These are phyloP conservation scores for Ibidorhyncha struthersii DNA, from an alignment of 2,113 vertebrate genomes.

Conservation along the genomic window DNA sequence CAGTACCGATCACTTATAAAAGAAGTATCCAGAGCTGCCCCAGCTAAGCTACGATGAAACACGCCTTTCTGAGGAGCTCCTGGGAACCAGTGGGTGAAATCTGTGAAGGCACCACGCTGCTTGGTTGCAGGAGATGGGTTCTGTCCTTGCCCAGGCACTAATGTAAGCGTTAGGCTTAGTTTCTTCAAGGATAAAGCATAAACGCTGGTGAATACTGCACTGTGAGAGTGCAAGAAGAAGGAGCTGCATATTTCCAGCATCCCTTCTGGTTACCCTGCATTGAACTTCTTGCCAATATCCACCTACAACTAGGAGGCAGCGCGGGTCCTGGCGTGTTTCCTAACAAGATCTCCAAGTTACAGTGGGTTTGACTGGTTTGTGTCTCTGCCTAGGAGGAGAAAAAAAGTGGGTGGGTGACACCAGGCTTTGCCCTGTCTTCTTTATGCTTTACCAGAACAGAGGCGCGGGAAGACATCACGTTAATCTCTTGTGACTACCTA, in stretches of 20 bases:
- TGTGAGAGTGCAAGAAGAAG: background rate
- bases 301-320: background rate
- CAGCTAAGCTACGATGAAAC: background rate
- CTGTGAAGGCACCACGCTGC: background rate
- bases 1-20: background rate
- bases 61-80: background rate
- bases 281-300: conserved; percentile 36
- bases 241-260: background rate
- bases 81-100: background rate
- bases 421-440: background rate
- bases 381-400: background rate
- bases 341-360: background rate
- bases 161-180: background rate
- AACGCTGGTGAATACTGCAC: background rate
- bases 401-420: background rate
- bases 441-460: background rate
- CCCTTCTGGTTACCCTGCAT: background rate
- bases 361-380: background rate
- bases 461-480: background rate
- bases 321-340: conserved; percentile 8
- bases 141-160: background rate
- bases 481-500: background rate
- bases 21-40: background rate
- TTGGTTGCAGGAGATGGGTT: background rate
- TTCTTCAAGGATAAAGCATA: background rate